phyloP scores from a whole-genome alignment of 64 coral and sea anemone species.

The Dendronephthya gigantea region DNA sequence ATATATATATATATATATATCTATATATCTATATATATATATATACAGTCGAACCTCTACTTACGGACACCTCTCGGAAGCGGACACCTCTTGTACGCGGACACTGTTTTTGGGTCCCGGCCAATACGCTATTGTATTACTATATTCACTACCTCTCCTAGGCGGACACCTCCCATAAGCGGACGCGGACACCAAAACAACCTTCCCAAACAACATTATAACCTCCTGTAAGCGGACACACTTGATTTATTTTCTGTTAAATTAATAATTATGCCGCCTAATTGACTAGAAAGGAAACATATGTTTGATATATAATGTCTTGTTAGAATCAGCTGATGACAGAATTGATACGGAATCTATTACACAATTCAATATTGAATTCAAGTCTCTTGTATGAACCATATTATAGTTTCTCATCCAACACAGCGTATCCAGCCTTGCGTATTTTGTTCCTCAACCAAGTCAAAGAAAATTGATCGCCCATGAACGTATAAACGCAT shows the following conservation, averaged over 20 bases:
- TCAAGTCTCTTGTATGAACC: background rate
- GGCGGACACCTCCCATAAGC: too few relatives aligned
- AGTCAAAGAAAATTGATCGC: background rate
- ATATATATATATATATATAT: too few relatives aligned
- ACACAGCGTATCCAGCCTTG: background rate
- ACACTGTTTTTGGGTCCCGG: background rate
- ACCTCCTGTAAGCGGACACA: too few relatives aligned
- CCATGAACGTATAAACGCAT: background rate
- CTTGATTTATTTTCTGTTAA: background rate
- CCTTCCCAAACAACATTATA: too few relatives aligned
- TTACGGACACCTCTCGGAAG: background rate
- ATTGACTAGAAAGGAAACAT: background rate
- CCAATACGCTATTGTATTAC: too few relatives aligned
- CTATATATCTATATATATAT: too few relatives aligned
- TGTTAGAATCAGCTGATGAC: background rate
- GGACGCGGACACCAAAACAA: too few relatives aligned
- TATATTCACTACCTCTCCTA: too few relatives aligned
- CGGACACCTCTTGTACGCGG: background rate
- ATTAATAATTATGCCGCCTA: background rate
- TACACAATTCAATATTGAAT: background rate
- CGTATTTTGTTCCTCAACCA: background rate
- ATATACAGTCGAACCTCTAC: too few relatives aligned
- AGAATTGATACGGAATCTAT: background rate
- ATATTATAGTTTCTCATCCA: background rate
- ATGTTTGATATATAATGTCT: background rate